Base-by-base conservation (phyloP, 1,140 invertebrate genomes). In the Coelopa frigida region DNA sequence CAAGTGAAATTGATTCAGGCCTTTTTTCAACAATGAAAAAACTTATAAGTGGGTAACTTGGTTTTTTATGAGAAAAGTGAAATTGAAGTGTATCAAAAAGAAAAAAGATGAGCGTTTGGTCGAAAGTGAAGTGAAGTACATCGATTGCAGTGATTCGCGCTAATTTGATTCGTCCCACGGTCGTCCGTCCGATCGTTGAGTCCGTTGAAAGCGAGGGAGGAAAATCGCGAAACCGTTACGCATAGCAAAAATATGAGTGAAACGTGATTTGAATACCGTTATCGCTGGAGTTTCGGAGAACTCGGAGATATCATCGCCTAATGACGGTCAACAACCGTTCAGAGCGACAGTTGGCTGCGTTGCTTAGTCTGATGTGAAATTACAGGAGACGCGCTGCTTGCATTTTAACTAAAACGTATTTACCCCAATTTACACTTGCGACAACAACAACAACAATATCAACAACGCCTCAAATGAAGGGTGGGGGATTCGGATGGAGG, bases 241-340 rank as follows among this genome's bases (percentile, higher is more conserved):
- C 22, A 37, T 37, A 21, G 17, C 18, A 37, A 37, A 21, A 37
- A 15, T 17, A 18, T 20, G 22, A 37, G 17, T 37, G 22, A 37
- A 37, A 11, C 17, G 35, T 37, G 18, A 12, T 20, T 20, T 37
- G 35, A 20, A 37, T 21, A 37, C n/a, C n/a, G n/a, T n/a, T n/a
- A n/a, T n/a, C n/a, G n/a, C n/a, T n/a, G n/a, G n/a, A n/a, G n/a
- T n/a, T n/a, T n/a, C n/a, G n/a, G n/a, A n/a, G n/a, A 37, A 37
- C 35, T 20, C 22, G 18, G 18, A 37, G 22, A 20, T 20, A 20
- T 37, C 22, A 37, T 37, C 22, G 18, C 15, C 11, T 20, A 37
- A 38, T 21, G 15, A 38, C 36, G 36, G 36, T 38, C 36, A 38
- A 38, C 36, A 38, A 38, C 36, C 36, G 36, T 38, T 38, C 24